Conservation (phyloP, 2,888 invertebrate genomes). For the Theretra japonica region DNA sequence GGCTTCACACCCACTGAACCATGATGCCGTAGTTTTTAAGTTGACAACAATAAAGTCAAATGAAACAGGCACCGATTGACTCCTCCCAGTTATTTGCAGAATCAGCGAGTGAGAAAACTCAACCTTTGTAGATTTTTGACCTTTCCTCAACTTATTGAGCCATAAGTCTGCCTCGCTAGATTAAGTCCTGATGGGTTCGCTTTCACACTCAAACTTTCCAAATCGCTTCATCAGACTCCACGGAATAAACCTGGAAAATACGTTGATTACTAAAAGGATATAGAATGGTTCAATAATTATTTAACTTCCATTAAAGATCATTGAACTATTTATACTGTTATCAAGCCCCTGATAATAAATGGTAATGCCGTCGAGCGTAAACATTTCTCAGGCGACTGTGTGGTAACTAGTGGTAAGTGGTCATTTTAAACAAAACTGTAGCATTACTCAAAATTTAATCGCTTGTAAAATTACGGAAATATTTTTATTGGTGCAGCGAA, state of each 20-base stretch:
- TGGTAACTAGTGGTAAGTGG: neutral
- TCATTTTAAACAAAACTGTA: conserved; percentile 9
- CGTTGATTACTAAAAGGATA: neutral
- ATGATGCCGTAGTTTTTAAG: neutral
- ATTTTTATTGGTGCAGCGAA: conserved; percentile 20
- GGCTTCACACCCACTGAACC: too few relatives aligned
- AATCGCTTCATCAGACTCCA: conserved; percentile 3
- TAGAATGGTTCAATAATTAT: neutral
- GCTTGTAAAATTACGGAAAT: conserved; percentile 18
- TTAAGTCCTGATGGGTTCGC: conserved; percentile 11
- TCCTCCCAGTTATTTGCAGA: neutral
- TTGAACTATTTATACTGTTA: neutral
- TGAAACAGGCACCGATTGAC: neutral
- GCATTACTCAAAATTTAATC: conserved; percentile 21
- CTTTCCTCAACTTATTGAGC: neutral
- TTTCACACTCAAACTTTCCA: conserved; percentile 2
- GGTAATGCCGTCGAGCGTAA: neutral
- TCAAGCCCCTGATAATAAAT: neutral
- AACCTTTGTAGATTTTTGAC: conserved; percentile 7
- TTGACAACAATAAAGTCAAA: neutral
- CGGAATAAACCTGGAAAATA: neutral
- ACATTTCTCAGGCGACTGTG: neutral
- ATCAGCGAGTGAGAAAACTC: neutral
- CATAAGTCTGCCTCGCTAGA: conserved; percentile 19
- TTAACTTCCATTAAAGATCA: conserved; percentile 6